Percentiles rank a stretch among this genome's conserved stretches.
Evolutionary conservation across 2,797 vertebrate genomes (phyloP).

Genomic region (Molossus molossus): DNA sequence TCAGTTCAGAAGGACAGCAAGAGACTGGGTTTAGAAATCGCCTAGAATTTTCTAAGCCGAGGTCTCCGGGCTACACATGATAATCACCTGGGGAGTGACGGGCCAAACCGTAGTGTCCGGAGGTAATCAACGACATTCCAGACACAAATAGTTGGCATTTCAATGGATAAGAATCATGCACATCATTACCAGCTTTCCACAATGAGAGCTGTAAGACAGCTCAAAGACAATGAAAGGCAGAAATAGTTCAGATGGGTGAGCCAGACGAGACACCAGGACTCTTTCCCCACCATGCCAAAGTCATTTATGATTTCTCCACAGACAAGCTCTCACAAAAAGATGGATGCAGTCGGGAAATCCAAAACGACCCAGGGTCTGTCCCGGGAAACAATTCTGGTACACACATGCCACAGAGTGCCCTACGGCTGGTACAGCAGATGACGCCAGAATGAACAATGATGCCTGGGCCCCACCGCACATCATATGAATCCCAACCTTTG

Average conservation of each 20-base stretch:
- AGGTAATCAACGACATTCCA: neutral
- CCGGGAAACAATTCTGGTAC: neutral
- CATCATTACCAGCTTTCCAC: neutral
- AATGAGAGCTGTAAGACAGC: neutral
- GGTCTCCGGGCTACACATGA: neutral
- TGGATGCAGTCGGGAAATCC: neutral
- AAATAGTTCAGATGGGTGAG: slow-evolving; percentile 25
- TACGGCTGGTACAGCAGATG: neutral
- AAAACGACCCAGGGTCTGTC: neutral
- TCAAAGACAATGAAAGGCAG: neutral
- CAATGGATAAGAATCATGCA: neutral
- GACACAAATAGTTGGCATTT: neutral
- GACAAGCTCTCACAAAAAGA: slow-evolving; percentile 30
- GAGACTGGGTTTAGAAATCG: neutral
- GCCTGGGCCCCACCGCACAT: neutral
- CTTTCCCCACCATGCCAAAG: slow-evolving; percentile 17
- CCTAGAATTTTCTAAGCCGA: neutral
- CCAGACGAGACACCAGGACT: neutral
- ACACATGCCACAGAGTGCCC: neutral
- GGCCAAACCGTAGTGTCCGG: neutral
- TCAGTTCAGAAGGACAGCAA: neutral
- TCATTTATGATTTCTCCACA: neutral
- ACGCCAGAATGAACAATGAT: rapidly evolving
- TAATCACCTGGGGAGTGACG: neutral
- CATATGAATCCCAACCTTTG: neutral